Evolutionary conservation across 1,140 invertebrate species (phyloP).

Genomic region (Asbolus verrucosus): DNA sequence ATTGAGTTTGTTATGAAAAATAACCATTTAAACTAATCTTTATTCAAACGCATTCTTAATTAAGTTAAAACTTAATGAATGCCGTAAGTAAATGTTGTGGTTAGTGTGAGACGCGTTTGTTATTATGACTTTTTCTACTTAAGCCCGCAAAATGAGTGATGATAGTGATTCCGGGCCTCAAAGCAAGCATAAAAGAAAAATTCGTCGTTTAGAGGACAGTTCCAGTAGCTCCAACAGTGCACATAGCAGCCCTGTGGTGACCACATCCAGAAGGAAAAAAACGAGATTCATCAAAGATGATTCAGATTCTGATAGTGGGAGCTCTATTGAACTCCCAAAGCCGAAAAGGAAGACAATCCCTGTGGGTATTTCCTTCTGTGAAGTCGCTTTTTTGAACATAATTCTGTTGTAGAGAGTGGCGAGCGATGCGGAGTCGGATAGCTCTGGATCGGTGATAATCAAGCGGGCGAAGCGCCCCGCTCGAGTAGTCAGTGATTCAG

Average conservation of each 20-base stretch:
- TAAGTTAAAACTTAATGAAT: conserved; percentile 66
- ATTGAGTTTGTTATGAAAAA: conserved; percentile 21
- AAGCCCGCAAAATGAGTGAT: conserved; percentile 55
- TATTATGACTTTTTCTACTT: not conserved
- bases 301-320: conserved; percentile 55
- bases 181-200: conserved; percentile 53
- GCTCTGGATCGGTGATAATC: conserved; percentile 49
- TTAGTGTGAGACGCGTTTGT: conserved; percentile 1
- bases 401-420: conserved; percentile 53
- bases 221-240: conserved; percentile 35
- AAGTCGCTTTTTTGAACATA: not conserved
- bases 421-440: conserved; percentile 51
- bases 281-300: conserved; percentile 21
- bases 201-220: conserved; percentile 45
- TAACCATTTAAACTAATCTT: not conserved
- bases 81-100: not conserved
- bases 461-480: conserved; percentile 1
- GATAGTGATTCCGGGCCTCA: conserved; percentile 51
- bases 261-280: conserved; percentile 10
- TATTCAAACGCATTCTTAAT: conserved; percentile 13
- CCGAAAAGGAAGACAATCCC: conserved; percentile 53
- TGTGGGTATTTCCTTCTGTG: conserved; percentile 51
- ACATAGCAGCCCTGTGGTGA: conserved; percentile 59
- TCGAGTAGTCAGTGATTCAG: conserved; percentile 34
- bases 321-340: conserved; percentile 49